Base-by-base conservation (phyloP, 2,113 vertebrate genomes). In the Lagopus muta region DNA sequence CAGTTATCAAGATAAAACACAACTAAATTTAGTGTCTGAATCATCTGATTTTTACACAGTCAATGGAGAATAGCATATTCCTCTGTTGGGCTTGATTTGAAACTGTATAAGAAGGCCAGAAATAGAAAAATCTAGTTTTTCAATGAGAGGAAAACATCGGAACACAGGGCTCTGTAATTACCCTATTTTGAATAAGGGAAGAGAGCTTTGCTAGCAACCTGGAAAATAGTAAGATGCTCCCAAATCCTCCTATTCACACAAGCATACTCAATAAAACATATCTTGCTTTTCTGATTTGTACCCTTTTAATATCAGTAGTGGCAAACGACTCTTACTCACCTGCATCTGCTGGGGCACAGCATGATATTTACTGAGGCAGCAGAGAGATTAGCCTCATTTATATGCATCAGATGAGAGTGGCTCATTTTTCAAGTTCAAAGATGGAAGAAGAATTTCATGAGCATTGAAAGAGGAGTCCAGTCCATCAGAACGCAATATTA, bases 331-430 rank as follows among this genome's bases (percentile, higher is more conserved):
- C 3, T 74, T 66, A 45, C 30, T 50, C 69, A 82, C 34, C 13
- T 4, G 1, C 7, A 3, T 13, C 4, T 18, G 11, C 60, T 27
- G 71, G 57, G 32, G 12, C 36, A 16, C 61, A 86, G 10, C 11
- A 8, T 0, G 1, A 14, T 0, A 1, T 12, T 61, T 40, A 8
- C 32, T n/a, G 25, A 50, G 22, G 50, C 11, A 73, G 12, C 0
- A 0, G 28, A 75, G 47, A n/a, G 10, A 48, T 25, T 75, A 34
- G n/a, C 34, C 28, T 34, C 30, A 30, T 45, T 84, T 34, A 7
- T 30, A 20, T 36, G 28, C 3, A 12, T 10, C 19, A 84, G 22
- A 24, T 32, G 52, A 48, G 32, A 73, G 32, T 36, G 34, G 47
- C 24, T 84, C 18, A n/a, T 78, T 57, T 87, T 48, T 42, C 57